Evolutionary conservation across 1,140 invertebrate genomes (phyloP).

Genomic region (Pogonomyrmex barbatus): DNA sequence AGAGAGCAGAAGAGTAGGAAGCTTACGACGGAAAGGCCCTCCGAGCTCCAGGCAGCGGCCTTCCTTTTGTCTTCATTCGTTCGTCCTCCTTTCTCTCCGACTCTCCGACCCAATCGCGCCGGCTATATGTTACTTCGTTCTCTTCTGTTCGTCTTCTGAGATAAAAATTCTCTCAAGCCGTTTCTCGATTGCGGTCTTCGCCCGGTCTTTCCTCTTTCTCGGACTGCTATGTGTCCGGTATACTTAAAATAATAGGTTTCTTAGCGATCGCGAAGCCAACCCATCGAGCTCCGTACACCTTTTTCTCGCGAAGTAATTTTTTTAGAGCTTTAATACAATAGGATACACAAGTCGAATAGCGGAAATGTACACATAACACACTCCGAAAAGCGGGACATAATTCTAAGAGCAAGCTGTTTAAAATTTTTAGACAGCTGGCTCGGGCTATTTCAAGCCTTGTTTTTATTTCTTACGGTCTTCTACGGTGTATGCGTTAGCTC

Average conservation of each 20-base stretch:
- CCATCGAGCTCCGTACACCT: not conserved
- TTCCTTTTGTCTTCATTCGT: slow-evolving; percentile 33
- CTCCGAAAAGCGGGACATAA: too few species aligned
- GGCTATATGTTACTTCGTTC: slow-evolving; percentile 30
- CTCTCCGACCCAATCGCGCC: not conserved
- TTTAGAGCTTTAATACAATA: not conserved
- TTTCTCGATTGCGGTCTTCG: not conserved
- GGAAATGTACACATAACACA: not conserved
- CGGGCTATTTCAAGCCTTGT: not conserved
- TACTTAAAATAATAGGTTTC: slow-evolving; percentile 29
- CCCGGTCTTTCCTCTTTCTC: not conserved
- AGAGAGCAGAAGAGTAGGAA: slow-evolving; percentile 44
- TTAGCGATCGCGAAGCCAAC: not conserved
- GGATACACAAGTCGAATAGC: not conserved
- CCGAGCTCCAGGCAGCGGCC: slow-evolving; percentile 19
- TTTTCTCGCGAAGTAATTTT: not conserved
- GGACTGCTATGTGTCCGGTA: not conserved
- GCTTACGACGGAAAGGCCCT: slow-evolving; percentile 57
- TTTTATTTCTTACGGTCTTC: not conserved
- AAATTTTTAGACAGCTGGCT: not conserved
- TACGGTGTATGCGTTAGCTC: not conserved
- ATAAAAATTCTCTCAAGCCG: slow-evolving; percentile 36
- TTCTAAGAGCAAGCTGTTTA: not conserved
- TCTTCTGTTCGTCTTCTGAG: not conserved
- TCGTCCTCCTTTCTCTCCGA: slow-evolving; percentile 5